Evolutionary conservation across 37 sponge, comb jelly and placozoan species (phyloP).

Genomic region (Hexactinellida sp.): DNA sequence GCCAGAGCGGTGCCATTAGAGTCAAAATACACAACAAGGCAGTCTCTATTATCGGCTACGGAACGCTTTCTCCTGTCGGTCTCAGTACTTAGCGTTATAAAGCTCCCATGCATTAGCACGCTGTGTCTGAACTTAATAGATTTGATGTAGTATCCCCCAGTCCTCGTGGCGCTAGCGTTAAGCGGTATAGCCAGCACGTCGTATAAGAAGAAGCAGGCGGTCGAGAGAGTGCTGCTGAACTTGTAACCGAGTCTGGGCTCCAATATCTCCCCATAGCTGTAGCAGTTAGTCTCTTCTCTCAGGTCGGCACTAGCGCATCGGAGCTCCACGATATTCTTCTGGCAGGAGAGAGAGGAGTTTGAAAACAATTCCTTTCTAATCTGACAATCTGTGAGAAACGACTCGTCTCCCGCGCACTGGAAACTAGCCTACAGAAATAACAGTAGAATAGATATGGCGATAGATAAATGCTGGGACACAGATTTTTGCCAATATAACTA

Average conservation of each 20-base stretch:
- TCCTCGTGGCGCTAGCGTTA: neutral
- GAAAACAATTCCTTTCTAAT: neutral
- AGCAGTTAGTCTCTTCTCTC: neutral
- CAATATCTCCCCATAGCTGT: neutral
- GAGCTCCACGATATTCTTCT: neutral
- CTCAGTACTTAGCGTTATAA: neutral
- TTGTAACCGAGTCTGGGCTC: neutral
- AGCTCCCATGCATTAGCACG: neutral
- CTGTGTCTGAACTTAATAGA: neutral
- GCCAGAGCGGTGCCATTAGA: neutral
- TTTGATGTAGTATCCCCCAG: neutral
- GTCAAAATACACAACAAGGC: neutral
- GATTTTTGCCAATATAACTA: too few species aligned
- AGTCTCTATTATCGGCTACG: neutral
- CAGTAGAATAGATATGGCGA: too few species aligned
- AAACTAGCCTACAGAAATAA: neutral
- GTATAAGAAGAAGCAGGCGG: neutral
- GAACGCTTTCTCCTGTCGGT: neutral
- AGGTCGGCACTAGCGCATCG: neutral
- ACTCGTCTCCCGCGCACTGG: neutral
- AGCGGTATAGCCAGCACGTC: neutral
- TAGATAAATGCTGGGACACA: too few species aligned
- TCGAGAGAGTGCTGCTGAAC: neutral
- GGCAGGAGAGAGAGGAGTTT: neutral
- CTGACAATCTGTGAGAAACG: neutral